These are phyloP conservation scores for Brachystomella parvula DNA, from an alignment of 1,140 invertebrate genomes.

Conservation along the genomic window DNA sequence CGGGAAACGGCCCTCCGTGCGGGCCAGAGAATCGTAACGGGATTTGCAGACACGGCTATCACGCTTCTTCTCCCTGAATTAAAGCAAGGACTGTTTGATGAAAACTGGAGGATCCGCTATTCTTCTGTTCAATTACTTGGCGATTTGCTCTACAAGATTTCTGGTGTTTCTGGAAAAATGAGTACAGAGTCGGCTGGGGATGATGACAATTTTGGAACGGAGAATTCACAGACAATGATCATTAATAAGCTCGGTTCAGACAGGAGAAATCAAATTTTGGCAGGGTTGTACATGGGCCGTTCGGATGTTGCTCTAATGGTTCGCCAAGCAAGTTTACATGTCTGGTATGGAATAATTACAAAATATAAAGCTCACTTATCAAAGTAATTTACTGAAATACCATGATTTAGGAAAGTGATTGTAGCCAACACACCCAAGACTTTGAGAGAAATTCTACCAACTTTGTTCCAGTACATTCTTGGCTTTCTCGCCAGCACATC, in stretches of 20 bases:
- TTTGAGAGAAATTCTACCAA: conserved; percentile 90
- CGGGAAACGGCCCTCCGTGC: conserved; percentile 92
- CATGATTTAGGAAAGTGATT: conserved; percentile 85
- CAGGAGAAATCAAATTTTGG: conserved; percentile 82
- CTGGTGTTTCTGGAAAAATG: conserved; percentile 97
- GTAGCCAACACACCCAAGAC: conserved; percentile 94
- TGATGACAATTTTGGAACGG: conserved; percentile 98
- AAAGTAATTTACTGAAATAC: too few relatives aligned
- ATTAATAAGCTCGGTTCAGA: conserved; percentile 78
- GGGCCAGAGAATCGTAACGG: conserved; percentile 91
- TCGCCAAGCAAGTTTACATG: conserved; percentile 90
- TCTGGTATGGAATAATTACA: too few relatives aligned
- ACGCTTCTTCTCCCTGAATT: conserved; percentile 86
- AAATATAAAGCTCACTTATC: too few relatives aligned
- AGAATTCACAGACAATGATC: conserved; percentile 81
- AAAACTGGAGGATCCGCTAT: conserved; percentile 97
- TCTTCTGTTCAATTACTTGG: conserved; percentile 93
- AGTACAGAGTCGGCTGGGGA: conserved; percentile 95
- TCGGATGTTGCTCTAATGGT: conserved; percentile 96
- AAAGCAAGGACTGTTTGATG: conserved; percentile 87
- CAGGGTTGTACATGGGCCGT: conserved; percentile 93
- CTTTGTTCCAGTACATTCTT: conserved; percentile 80
- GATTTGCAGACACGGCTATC: conserved; percentile 94
- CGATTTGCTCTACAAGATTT: conserved; percentile 92
- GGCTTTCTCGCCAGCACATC: conserved; percentile 90